phyloP scores from a whole-genome alignment of 2,113 vertebrate species.

The Burhinus bistriatus region DNA sequence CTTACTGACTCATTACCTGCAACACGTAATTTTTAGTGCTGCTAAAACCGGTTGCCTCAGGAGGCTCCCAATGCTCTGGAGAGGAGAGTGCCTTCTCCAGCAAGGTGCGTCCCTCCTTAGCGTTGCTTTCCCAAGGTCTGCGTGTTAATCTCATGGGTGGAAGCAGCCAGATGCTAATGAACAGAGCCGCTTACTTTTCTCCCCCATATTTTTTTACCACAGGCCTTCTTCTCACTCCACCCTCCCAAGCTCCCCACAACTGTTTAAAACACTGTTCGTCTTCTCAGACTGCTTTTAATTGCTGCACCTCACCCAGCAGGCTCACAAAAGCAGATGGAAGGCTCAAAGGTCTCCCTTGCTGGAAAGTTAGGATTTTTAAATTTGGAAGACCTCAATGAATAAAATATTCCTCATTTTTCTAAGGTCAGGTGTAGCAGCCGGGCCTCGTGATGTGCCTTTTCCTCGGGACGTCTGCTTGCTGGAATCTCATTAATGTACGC shows the following conservation, averaged over 20 bases:
- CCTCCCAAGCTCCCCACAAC: not conserved
- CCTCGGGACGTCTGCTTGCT: not conserved
- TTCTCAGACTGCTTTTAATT: slow-evolving; percentile 44
- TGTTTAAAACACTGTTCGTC: slow-evolving; percentile 1
- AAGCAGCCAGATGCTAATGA: not conserved
- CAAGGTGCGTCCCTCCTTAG: not conserved
- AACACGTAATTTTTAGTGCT: not conserved
- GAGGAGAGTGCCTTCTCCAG: not conserved
- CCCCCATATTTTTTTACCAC: not conserved
- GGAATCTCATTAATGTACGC: not conserved
- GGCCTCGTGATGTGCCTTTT: not conserved
- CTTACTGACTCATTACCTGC: slow-evolving; percentile 3
- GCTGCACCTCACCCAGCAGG: not conserved
- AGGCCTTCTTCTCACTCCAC: not conserved
- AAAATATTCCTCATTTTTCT: slow-evolving; percentile 4
- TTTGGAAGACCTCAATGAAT: slow-evolving; percentile 51
- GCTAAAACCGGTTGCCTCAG: not conserved
- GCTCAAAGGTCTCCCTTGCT: slow-evolving; percentile 23
- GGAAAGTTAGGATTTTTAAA: not conserved
- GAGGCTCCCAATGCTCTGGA: not conserved
- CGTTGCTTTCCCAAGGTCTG: not conserved
- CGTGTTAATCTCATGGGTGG: not conserved
- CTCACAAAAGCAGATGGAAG: not conserved
- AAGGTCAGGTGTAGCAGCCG: not conserved
- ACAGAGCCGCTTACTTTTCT: not conserved